A percentile compares a stretch with the other conserved stretches of the same genome.
Evolutionary conservation across 2,888 invertebrate species (phyloP).

Genomic region (Archips xylosteana): DNA sequence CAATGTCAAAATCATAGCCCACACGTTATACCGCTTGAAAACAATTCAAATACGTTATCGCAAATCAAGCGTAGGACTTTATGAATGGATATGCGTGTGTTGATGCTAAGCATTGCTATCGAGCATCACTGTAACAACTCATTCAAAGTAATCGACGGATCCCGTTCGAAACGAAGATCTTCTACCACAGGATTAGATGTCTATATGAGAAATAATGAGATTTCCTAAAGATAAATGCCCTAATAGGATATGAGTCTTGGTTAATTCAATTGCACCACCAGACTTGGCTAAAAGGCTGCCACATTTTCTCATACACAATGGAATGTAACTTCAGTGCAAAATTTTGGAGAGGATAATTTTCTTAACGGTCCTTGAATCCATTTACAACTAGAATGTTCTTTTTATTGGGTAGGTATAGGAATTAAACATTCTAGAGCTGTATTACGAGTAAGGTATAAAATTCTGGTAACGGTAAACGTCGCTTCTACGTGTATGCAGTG

Average conservation of each 20-base stretch:
- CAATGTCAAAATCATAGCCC: conserved; percentile 47
- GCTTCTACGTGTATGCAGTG: conserved; percentile 48
- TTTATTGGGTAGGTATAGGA: conserved; percentile 5
- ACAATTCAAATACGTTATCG: conserved; percentile 43
- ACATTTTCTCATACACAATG: conserved; percentile 17
- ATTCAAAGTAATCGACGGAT: conserved; percentile 27
- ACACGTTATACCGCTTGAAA: conserved; percentile 43
- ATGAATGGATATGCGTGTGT: conserved; percentile 45
- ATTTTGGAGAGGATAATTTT: conserved; percentile 18
- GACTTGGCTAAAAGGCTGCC: neutral
- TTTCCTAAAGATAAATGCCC: conserved; percentile 11
- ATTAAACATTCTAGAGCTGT: conserved; percentile 30
- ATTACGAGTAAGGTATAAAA: conserved; percentile 41
- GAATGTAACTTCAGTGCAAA: conserved; percentile 6
- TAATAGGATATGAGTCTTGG: conserved; percentile 34
- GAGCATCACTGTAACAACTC: conserved; percentile 33
- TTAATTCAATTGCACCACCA: conserved; percentile 17
- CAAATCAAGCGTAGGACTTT: conserved; percentile 49
- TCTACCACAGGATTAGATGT: conserved; percentile 3
- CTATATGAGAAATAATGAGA: conserved; percentile 34
- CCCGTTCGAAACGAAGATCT: conserved; percentile 9
- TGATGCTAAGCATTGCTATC: conserved; percentile 45
- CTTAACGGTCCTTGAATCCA: neutral
- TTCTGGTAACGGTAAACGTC: conserved; percentile 52
- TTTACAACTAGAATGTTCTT: conserved; percentile 23